A percentile compares a stretch with the other conserved stretches of the same genome.
These are phyloP conservation scores for Archips crataeganus DNA, from an alignment of 2,888 invertebrate genomes.

Conservation along the genomic window DNA sequence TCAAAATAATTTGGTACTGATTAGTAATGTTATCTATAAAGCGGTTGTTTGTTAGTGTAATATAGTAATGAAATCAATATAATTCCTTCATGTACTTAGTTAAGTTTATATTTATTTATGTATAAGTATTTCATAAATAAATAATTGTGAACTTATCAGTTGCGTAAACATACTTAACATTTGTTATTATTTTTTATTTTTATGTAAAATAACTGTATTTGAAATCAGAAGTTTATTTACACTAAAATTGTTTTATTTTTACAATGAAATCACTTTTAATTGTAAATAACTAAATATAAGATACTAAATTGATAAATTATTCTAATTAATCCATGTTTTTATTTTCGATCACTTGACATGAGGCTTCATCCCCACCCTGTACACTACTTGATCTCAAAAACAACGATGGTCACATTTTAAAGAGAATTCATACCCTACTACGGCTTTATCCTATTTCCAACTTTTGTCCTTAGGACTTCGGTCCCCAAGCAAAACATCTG, in stretches of 20 bases:
- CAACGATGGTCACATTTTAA: too few relatives aligned
- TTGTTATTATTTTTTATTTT: too few relatives aligned
- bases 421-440: too few relatives aligned
- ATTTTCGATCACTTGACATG: not conserved
- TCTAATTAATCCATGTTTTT: constrained; percentile 27
- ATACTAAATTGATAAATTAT: constrained; percentile 22
- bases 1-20: not conserved
- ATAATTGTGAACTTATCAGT: not conserved
- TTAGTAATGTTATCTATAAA: not conserved
- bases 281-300: constrained; percentile 28
- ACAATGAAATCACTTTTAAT: constrained; percentile 11
- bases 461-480: too few relatives aligned
- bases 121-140: not conserved
- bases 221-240: constrained; percentile 1
- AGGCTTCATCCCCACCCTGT: too few relatives aligned
- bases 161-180: too few relatives aligned
- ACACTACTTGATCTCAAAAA: too few relatives aligned
- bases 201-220: not conserved
- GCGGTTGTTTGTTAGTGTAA: not conserved
- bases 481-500: too few relatives aligned
- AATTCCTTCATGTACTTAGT: not conserved
- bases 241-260: constrained; percentile 6
- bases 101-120: not conserved
- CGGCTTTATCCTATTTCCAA: too few relatives aligned
- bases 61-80: not conserved